Conservation (phyloP, 1,140 invertebrate genomes). For the Patella vulgata region DNA sequence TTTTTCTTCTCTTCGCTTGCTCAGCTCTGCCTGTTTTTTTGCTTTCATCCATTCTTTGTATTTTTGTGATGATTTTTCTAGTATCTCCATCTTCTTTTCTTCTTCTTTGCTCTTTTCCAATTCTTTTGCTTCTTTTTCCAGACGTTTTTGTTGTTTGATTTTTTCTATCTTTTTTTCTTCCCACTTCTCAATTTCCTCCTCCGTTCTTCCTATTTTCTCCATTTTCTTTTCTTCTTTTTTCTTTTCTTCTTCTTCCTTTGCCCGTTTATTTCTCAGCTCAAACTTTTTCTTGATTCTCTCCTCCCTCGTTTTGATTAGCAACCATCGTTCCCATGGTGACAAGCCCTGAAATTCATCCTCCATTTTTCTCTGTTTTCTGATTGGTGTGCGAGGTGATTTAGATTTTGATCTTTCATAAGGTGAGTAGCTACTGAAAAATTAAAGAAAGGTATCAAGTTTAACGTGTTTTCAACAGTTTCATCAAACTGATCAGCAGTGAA, state of each 20-base stretch:
- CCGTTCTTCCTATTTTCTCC: conserved; percentile 34
- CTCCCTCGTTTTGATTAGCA: conserved; percentile 51
- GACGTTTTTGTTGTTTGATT: conserved; percentile 34
- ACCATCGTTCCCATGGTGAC: conserved; percentile 57
- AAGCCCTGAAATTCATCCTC: conserved; percentile 19
- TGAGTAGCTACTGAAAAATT: not conserved
- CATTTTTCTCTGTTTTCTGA: conserved; percentile 23
- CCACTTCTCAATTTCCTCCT: conserved; percentile 41
- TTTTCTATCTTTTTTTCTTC: conserved; percentile 47
- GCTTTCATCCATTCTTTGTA: conserved; percentile 47
- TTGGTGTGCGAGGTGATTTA: conserved; percentile 24
- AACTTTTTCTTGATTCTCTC: conserved; percentile 38
- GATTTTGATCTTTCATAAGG: conserved; percentile 1
- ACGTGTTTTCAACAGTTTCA: too few relatives aligned
- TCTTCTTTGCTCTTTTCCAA: conserved; percentile 43
- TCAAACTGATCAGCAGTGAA: too few relatives aligned
- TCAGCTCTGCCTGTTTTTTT: conserved; percentile 43
- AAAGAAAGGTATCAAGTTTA: too few relatives aligned
- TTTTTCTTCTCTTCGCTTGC: conserved; percentile 42
- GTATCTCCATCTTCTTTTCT: conserved; percentile 35
- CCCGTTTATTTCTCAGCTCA: conserved; percentile 34
- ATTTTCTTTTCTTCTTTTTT: conserved; percentile 39
- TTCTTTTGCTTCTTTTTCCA: conserved; percentile 40
- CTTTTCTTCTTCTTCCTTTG: conserved; percentile 38
- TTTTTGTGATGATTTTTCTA: conserved; percentile 47